Evolutionary conservation across 2,113 vertebrate species (phyloP), one percentile per base, ranked within the genome.

Genomic region (Hypomesus transpacificus): DNA sequence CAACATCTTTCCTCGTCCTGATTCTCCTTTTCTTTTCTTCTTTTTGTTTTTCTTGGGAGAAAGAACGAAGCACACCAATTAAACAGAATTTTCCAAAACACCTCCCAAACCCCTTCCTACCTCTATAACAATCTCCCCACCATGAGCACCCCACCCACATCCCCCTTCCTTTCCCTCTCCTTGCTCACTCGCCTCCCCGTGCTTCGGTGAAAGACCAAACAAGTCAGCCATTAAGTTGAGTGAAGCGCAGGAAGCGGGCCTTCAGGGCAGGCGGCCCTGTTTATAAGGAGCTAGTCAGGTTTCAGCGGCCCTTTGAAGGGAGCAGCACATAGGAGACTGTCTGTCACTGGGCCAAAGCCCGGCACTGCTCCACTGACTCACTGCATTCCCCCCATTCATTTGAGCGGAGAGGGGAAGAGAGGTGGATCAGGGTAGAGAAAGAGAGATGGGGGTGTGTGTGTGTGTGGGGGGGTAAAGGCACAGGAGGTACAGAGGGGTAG

Each of bases 241-340:
- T 87, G 82, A 88, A 89, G 87, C 81, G 80, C 91, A 91, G 91
- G 89, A 92, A 92, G 88, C 85, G 83, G 83, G 86, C 84, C 87
- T 85, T 85, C 71, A 71, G 87, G 90, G 87, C 86, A 81, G 87
- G 82, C 86, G 70, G 85, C 78, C 74, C 84, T 88, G 86, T 91
- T 90, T 89, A 90, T 87, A 89, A 80, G 88, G 85, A 88, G 82
- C 87, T 86, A 80, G 88, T 90, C 87, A 79, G 86, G 87, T 88
- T 88, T 90, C 88, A 77, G 87, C 81, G 53, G 84, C 24, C 79
- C 89, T 90, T 91, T 91, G 88, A 91, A 87, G 87, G 85, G 83
- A 85, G 84, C 73, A 39, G 80, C 84, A 66, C 86, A 78, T 81
- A 85, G 89, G 86, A 91, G 90, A 89, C 87, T 78, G 88, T 87